Evolutionary conservation across 1,140 invertebrate species (phyloP).

Genomic region (Drosophila watanabei): DNA sequence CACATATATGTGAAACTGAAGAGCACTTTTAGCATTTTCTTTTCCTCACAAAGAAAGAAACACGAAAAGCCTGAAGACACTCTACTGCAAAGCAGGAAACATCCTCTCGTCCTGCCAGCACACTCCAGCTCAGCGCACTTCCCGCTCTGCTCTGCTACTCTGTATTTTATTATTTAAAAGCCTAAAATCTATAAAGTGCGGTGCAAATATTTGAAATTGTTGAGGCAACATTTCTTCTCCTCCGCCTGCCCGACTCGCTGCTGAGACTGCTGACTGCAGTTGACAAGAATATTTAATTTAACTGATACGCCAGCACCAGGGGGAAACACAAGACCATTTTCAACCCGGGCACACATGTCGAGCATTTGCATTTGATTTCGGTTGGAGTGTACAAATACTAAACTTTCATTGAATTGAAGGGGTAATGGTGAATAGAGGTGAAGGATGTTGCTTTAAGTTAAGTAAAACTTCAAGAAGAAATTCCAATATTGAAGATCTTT

Average conservation of each 20-base stretch:
- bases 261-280: slow-evolving; percentile 62
- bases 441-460: background rate
- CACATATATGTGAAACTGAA: slow-evolving; percentile 18
- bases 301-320: slow-evolving; percentile 34
- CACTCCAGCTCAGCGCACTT: slow-evolving; percentile 31
- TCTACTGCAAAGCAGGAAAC: slow-evolving; percentile 62
- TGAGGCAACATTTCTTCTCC: slow-evolving; percentile 65
- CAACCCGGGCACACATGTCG: slow-evolving; percentile 37
- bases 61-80: slow-evolving; percentile 51
- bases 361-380: slow-evolving; percentile 54
- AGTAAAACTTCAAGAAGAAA: background rate
- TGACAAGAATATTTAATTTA: slow-evolving; percentile 83
- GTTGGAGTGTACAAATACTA: slow-evolving; percentile 28
- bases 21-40: slow-evolving; percentile 51
- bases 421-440: background rate
- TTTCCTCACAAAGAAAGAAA: slow-evolving; percentile 25
- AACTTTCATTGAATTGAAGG: background rate
- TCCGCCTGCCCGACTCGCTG: slow-evolving; percentile 58
- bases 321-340: slow-evolving; percentile 38
- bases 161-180: slow-evolving; percentile 83
- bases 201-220: slow-evolving; percentile 83
- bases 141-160: slow-evolving; percentile 20
- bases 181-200: slow-evolving; percentile 83
- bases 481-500: background rate
- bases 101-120: slow-evolving; percentile 31